Base-by-base conservation (phyloP, 1,140 invertebrate genomes). In the Hylaeus anthracinus region DNA sequence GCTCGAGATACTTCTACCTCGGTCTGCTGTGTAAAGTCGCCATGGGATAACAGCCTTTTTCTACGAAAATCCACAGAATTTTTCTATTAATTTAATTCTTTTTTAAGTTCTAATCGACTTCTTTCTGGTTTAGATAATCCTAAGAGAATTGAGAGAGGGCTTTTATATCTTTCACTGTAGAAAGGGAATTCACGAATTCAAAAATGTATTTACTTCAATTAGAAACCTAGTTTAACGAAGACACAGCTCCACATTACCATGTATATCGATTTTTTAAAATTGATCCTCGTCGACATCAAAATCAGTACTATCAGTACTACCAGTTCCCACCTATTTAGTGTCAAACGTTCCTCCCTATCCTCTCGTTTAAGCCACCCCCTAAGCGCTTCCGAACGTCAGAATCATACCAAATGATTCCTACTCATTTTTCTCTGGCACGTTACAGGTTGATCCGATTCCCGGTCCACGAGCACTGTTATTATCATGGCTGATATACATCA, bases 401-500 rank as follows among this genome's bases (percentile, higher is more conserved):
- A 41, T 43, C 12, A 43, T 5, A 58, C 3, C 14, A 41, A 70
- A 58, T 43, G 26, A 26, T n/a, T 43, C 5, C 69, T 5, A 6
- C 3, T 26, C 51, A 55, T 43, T 71, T 71, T 58, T 58, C 41
- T 56, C 3, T 12, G 6, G 26, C 43, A 14, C 12, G 43, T 58
- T 45, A 43, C 3, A 51, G 45, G 8, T 12, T 56, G 56, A 69
- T 53, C 60, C 60, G 6, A 5, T n/a, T 12, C 41, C 9, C 12
- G 26, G 26, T 26, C 43, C 43, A 14, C 5, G 8, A 26, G 9
- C 51, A 3, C 14, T 10, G n/a, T n/a, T 39, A 58, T 72, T 73
- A 26, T 26, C 26, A 26, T 0, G 26, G 26, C 26, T 26, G 26
- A 0, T 61, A 79, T 79, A 58, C 66, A 79, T 79, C 70, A 73